phyloP scores from a whole-genome alignment of 2,113 vertebrate genomes.

The Serinus canaria region DNA sequence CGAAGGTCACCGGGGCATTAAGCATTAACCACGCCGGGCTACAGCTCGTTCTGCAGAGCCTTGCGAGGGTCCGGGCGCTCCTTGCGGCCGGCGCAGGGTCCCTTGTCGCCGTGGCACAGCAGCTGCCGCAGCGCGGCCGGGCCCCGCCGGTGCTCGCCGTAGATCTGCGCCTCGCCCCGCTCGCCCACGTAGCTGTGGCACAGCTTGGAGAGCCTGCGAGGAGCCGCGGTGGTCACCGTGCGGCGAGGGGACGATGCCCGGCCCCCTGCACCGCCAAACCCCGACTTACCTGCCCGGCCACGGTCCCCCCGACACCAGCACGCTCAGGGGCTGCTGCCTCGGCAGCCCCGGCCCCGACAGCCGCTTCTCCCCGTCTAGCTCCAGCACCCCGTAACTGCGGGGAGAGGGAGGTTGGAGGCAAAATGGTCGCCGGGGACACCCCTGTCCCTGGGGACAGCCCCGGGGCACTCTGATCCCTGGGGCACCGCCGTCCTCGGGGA shows the following conservation, averaged over 20 bases:
- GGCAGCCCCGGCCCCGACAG: constrained; percentile 26
- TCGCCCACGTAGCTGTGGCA: constrained; percentile 43
- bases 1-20: constrained; percentile 48
- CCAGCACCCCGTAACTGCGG: constrained; percentile 31
- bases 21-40: constrained; percentile 34
- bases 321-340: not conserved
- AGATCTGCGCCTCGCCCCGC: not conserved
- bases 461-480: no score
- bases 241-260: rapidly evolving
- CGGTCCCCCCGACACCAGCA: constrained; percentile 17
- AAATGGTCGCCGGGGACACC: not conserved
- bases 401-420: not conserved
- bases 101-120: constrained; percentile 34
- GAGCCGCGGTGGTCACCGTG: not conserved
- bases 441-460: no score
- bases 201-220: constrained; percentile 37
- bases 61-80: not conserved
- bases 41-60: constrained; percentile 40
- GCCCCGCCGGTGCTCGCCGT: not conserved
- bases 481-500: not conserved
- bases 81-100: not conserved
- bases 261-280: rapidly evolving
- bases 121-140: not conserved
- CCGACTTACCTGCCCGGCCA: not conserved
- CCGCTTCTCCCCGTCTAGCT: constrained; percentile 18